A percentile compares a stretch with the other conserved stretches of the same genome.
These are phyloP conservation scores for Apus apus DNA, from an alignment of 2,113 vertebrate genomes.

Conservation along the genomic window DNA sequence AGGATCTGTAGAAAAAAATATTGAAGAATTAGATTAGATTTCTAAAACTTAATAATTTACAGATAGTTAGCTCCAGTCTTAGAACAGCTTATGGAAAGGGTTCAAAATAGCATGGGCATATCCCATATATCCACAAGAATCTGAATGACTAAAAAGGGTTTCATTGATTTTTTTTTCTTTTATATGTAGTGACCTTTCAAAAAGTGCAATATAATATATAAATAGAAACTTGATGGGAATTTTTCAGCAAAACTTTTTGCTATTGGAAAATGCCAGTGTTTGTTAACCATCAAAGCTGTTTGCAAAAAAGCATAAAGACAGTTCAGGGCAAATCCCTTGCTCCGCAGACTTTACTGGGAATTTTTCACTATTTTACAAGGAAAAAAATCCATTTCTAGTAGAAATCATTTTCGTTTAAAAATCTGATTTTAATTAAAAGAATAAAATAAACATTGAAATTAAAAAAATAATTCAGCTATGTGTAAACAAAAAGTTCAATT, in stretches of 20 bases:
- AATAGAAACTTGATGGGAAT: neutral
- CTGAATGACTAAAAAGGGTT: neutral
- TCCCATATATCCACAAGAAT: neutral
- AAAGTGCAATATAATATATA: neutral
- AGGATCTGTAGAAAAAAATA: neutral
- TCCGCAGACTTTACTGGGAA: neutral
- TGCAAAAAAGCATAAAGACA: neutral
- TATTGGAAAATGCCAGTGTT: neutral
- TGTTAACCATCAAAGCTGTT: neutral
- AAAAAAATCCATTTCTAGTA: neutral
- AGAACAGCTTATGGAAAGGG: neutral
- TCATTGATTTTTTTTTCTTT: neutral
- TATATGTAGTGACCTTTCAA: neutral
- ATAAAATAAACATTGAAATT: neutral
- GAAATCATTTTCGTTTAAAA: neutral
- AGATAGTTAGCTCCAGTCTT: neutral
- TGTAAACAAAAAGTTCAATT: neutral
- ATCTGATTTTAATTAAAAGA: neutral
- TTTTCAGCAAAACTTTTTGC: neutral
- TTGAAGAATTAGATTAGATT: neutral
- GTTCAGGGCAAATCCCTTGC: neutral
- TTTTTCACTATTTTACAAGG: neutral
- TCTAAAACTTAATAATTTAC: neutral
- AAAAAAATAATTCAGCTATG: neutral
- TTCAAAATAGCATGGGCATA: neutral